Evolutionary conservation across 2,113 vertebrate species (phyloP).

Genomic region (Cathartes aura): DNA sequence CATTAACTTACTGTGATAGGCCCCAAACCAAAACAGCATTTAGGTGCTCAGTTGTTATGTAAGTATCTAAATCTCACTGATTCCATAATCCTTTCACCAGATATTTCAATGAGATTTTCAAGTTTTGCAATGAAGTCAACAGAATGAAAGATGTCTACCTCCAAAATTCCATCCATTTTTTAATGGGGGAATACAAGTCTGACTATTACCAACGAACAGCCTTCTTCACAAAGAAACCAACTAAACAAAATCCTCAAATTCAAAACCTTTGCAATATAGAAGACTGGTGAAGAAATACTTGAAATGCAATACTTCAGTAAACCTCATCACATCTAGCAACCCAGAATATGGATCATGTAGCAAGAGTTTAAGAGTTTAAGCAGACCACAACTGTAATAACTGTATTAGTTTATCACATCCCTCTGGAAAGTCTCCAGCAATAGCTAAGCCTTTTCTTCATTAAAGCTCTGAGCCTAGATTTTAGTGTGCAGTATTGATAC

Average conservation of each 20-base stretch:
- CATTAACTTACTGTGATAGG: neutral
- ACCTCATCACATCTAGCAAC: neutral
- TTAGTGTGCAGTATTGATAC: neutral
- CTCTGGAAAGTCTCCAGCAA: neutral
- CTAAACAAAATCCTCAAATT: neutral
- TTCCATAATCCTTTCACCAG: neutral
- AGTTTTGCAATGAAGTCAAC: neutral
- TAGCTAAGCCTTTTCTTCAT: neutral
- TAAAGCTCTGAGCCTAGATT: neutral
- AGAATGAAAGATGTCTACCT: neutral
- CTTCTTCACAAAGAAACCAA: neutral
- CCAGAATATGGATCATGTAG: neutral
- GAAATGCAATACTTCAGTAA: neutral
- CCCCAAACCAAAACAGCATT: neutral
- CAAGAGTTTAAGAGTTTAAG: neutral
- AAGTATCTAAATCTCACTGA: neutral
- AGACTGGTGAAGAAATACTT: neutral
- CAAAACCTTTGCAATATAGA: neutral
- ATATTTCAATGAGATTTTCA: neutral
- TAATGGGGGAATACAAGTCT: accelerated
- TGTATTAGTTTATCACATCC: neutral
- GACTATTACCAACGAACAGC: accelerated
- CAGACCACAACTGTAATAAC: neutral
- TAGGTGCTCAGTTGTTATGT: neutral
- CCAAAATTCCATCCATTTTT: neutral